These are phyloP conservation scores for Enhydra lutris DNA, from an alignment of 2,113 vertebrate species.

Conservation along the genomic window DNA sequence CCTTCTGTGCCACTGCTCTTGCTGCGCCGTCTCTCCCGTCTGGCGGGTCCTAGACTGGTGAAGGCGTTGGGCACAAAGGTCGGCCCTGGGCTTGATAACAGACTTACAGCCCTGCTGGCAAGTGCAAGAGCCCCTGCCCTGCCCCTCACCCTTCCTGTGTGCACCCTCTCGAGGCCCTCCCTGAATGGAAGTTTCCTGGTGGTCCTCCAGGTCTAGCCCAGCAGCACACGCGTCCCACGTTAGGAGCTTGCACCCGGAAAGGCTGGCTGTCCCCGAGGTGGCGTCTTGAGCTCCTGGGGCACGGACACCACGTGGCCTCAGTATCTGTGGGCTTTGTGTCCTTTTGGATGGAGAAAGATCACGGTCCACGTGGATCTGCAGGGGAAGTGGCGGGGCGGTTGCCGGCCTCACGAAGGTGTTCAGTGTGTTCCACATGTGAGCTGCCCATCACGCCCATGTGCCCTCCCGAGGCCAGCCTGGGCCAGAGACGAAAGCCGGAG, in stretches of 20 bases:
- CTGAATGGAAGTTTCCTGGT: background rate
- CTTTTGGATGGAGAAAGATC: background rate
- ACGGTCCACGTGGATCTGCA: too few relatives aligned
- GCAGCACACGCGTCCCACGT: background rate
- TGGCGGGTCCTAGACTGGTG: background rate
- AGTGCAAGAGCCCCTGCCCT: background rate
- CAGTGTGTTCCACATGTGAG: too few relatives aligned
- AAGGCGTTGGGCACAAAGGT: background rate
- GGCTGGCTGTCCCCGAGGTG: background rate
- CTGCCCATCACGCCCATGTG: fast-evolving
- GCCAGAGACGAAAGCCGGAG: background rate
- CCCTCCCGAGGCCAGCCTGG: background rate
- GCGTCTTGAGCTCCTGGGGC: background rate
- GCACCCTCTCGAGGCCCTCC: background rate
- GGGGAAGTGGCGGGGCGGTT: background rate
- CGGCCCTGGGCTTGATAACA: background rate
- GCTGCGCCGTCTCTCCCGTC: background rate
- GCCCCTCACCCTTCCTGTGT: background rate
- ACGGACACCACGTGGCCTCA: background rate
- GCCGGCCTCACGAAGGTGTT: background rate
- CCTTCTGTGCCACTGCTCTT: fast-evolving
- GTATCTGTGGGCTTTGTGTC: background rate
- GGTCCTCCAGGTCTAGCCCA: background rate
- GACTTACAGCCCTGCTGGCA: background rate
- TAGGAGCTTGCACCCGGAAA: background rate